Conservation (phyloP, 1,140 invertebrate species). For the Babylonia areolata region DNA sequence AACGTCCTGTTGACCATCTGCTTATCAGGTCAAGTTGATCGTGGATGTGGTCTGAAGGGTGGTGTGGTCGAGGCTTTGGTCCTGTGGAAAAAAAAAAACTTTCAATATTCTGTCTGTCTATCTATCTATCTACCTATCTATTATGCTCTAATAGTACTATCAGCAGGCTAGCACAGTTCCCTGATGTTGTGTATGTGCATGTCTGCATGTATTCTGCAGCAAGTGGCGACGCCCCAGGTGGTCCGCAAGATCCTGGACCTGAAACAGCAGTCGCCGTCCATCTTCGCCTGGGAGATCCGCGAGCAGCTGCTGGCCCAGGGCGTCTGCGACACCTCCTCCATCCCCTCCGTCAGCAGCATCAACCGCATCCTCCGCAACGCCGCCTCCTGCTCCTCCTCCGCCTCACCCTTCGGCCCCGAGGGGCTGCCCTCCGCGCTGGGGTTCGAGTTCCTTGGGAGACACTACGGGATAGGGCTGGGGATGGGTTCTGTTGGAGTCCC, state of each 20-base stretch:
- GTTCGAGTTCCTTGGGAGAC: constrained; percentile 16
- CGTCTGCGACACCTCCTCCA: constrained; percentile 98
- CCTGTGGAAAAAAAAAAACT: no score
- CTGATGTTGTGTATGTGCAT: no score
- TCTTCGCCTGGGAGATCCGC: constrained; percentile 99
- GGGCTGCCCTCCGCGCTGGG: not conserved
- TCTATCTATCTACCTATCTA: no score
- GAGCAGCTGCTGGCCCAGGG: constrained; percentile 96
- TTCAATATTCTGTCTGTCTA: no score
- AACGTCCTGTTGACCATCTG: no score
- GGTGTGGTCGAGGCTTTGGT: no score
- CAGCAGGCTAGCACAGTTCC: no score
- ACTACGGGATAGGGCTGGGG: constrained; percentile 22
- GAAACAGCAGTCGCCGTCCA: constrained; percentile 98
- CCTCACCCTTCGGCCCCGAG: constrained; percentile 31
- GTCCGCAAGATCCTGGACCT: constrained; percentile 98
- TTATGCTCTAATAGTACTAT: no score
- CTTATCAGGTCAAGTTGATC: no score
- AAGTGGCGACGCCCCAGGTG: constrained; percentile 98
- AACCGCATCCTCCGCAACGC: constrained; percentile 91
- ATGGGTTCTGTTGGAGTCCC: not conserved
- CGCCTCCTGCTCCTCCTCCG: constrained; percentile 18
- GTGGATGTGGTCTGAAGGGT: no score
- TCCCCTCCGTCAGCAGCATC: constrained; percentile 98
- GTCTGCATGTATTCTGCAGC: constrained; percentile 78